Base-by-base conservation (phyloP, 2,888 invertebrate genomes). In the Pseudolycoriella hygida region DNA sequence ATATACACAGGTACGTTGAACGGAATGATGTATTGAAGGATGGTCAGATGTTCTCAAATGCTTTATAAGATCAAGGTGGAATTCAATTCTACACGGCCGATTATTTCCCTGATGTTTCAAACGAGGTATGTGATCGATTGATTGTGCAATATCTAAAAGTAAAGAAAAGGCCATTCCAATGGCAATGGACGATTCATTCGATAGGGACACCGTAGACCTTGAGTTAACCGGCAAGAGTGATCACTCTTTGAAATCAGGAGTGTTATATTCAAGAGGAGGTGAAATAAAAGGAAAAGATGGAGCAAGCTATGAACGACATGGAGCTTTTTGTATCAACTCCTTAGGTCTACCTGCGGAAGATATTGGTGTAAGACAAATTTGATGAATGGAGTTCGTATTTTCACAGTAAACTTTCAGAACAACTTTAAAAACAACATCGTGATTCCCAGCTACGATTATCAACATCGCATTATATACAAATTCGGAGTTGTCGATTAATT, bases 321-420 rank as follows among this genome's bases (percentile, higher is more conserved):
- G 81, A 1, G 84, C 83, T 2, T 77, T 93, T 56, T 90, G 89
- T 57, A 66, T 92, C 44, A 90, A 92, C 69, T 85, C 93, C 0
- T 93, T 94, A 64, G 86, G 87, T 59, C 93, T 78, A 67, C 93
- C 94, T 0, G 86, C 94, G 64, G 86, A 90, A 10, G 69, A 86
- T 1, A 87, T 92, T 64, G 77, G 84, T 60, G 83, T 82, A 62
- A 73, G 73, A 8, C 8, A 6, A 25, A 25, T 25, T 25, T 25
- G 5, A 6, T 25, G 5, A 8, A 25, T 25, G 25, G 25, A 25
- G 8, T 25, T 6, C 25, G 4, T 25, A 25, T 6, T 6, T 6
- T 25, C 8, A 6, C 4, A 34, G 4, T 12, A 10, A 34, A 14
- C 11, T 14, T 34, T 34, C 15, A 34, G 34, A 34, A 34, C 4